Conservation (phyloP, 1,140 invertebrate genomes). For the Galleria mellonella region DNA sequence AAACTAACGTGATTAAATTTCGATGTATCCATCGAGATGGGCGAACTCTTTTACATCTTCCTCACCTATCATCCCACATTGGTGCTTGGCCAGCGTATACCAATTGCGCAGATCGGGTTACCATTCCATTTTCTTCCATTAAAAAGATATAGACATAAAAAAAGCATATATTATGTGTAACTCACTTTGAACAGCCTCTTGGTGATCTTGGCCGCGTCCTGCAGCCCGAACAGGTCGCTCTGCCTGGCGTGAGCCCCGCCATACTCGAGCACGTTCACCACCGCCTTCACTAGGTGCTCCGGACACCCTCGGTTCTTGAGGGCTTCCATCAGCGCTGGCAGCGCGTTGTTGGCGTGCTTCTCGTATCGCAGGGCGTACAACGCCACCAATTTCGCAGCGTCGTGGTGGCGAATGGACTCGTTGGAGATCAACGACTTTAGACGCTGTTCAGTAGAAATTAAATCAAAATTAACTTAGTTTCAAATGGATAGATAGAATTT, state of each 20-base stretch:
- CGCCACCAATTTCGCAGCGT: constrained; percentile 92
- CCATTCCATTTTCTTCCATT: too few species aligned
- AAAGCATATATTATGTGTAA: too few species aligned
- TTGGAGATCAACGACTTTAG: constrained; percentile 82
- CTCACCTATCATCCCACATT: too few species aligned
- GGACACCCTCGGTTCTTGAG: constrained; percentile 81
- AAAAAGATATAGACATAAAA: too few species aligned
- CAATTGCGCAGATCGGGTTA: too few species aligned
- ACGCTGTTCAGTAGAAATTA: constrained; percentile 73
- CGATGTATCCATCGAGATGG: too few species aligned
- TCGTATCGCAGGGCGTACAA: constrained; percentile 96
- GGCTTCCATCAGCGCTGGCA: constrained; percentile 81
- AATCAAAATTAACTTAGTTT: background rate
- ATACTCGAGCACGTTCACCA: constrained; percentile 86
- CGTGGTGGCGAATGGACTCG: constrained; percentile 83
- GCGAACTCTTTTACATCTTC: too few species aligned
- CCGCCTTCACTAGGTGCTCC: constrained; percentile 75
- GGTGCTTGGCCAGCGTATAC: too few species aligned
- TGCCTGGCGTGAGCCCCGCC: constrained; percentile 85
- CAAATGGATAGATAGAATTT: too few species aligned
- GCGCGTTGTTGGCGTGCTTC: constrained; percentile 90
- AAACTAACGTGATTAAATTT: too few species aligned
- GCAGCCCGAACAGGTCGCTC: constrained; percentile 89
- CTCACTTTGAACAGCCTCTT: constrained; percentile 91
- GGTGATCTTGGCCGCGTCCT: constrained; percentile 92